Evolutionary conservation across 2,113 vertebrate genomes (phyloP).

Genomic region (Rhombomys opimus): DNA sequence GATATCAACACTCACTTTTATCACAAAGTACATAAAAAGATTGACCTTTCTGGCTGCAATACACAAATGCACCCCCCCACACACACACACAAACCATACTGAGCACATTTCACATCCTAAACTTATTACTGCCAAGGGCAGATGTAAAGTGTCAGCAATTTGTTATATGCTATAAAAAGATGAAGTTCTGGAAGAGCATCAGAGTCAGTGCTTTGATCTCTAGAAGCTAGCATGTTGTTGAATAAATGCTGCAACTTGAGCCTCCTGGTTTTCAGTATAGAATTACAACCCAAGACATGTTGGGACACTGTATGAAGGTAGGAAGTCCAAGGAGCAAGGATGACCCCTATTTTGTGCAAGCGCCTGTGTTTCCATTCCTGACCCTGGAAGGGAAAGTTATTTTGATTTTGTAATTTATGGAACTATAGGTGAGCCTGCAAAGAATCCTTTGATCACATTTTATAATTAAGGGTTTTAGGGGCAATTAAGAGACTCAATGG

Average conservation of each 20-base stretch:
- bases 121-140: conserved; percentile 72
- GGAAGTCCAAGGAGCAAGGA: background rate
- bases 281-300: conserved; percentile 30
- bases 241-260: conserved; percentile 42
- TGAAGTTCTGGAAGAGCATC: conserved; percentile 76
- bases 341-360: background rate
- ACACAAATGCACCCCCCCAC: conserved; percentile 42
- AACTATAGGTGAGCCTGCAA: conserved; percentile 1
- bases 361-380: background rate
- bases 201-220: conserved; percentile 31
- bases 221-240: conserved; percentile 36
- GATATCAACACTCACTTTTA: conserved; percentile 77
- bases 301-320: conserved; percentile 37
- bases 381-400: background rate
- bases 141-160: conserved; percentile 64
- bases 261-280: conserved; percentile 39
- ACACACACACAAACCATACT: conserved; percentile 60
- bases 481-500: background rate
- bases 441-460: background rate
- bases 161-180: conserved; percentile 73
- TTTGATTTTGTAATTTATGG: conserved; percentile 9
- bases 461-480: background rate
- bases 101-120: conserved; percentile 69
- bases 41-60: conserved; percentile 70
- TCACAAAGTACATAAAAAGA: conserved; percentile 78